Base-by-base conservation (phyloP, 1,140 invertebrate species). In the Drosophila quadrilineata region DNA sequence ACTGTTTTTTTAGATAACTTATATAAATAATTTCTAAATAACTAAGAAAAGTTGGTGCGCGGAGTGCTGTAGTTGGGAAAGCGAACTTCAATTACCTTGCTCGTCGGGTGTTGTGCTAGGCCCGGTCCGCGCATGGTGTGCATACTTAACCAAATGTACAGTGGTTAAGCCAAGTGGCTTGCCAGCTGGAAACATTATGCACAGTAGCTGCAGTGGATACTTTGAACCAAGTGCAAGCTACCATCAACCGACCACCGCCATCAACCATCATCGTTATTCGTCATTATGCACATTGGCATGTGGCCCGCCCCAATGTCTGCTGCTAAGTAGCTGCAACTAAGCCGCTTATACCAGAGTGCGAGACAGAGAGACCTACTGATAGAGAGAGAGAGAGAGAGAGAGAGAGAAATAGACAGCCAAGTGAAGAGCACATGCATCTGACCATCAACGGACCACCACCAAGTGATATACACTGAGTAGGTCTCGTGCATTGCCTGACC, bases 271-370 rank as follows among this genome's bases (percentile, higher is more conserved):
- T 68, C 31, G n/a, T n/a, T n/a, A 48, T 53, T 53, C 64, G 43
- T 68, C 62, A 54, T 62, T 60, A 67, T 67, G 19, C 9, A 36
- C 29, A 49, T 45, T 56, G 43, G 12, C 50, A 17, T 33, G 14
- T 26, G 9, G 36, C 6, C 43, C 45, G 41, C 28, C 41, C 24
- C 59, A 56, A 50, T 56, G 65, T 22, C 41, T 49, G 43, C 17
- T 40, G 14, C 14, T 63, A 68, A 68, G 65, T 56, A 68, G 58
- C 48, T 62, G 57, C 21, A 12, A 48, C 63, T 68, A 68, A 68
- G 65, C 59, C 6, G 65, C 49, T 68, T 62, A 62, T 28, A 33
- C 17, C 22, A 40, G 40, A 19, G 24, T 28, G 28, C 31, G 9
- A 14, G 28, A n/a, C 22, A 21, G 0, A 41, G 17, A 31, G 24